phyloP scores from a whole-genome alignment of 2,888 invertebrate genomes.

The Harpalus rubripes region DNA sequence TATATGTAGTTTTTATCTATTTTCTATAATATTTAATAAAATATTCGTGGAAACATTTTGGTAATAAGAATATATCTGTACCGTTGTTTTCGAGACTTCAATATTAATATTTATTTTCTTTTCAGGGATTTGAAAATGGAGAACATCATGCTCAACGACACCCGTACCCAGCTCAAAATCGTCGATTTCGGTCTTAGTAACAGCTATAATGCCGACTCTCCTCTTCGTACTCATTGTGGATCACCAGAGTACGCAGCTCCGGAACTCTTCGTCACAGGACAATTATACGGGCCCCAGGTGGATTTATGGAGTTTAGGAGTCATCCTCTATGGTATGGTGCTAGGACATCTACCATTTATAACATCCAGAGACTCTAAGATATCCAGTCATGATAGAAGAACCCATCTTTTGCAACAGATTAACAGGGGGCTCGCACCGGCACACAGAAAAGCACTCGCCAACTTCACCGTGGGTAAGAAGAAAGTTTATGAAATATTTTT shows the following conservation, averaged over 20 bases:
- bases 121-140: slow-evolving; percentile 89
- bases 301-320: slow-evolving; percentile 91
- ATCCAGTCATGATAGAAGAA: slow-evolving; percentile 80
- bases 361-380: slow-evolving; percentile 74
- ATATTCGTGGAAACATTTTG: too few species aligned
- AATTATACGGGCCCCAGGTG: slow-evolving; percentile 86
- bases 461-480: slow-evolving; percentile 74
- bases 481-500: too few species aligned
- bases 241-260: slow-evolving; percentile 90
- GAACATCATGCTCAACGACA: slow-evolving; percentile 86
- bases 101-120: neutral
- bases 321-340: slow-evolving; percentile 87
- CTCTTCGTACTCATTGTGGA: slow-evolving; percentile 87
- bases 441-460: slow-evolving; percentile 80
- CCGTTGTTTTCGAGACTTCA: too few species aligned
- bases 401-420: slow-evolving; percentile 83
- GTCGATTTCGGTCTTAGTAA: slow-evolving; percentile 90
- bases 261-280: slow-evolving; percentile 85
- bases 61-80: too few species aligned
- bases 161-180: slow-evolving; percentile 85
- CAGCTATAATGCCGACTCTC: slow-evolving; percentile 80
- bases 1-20: too few species aligned
- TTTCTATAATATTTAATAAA: too few species aligned
- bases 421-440: slow-evolving; percentile 82
- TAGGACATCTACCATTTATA: slow-evolving; percentile 85